Percentiles rank a stretch among this genome's conserved stretches.
These are phyloP conservation scores for Dendrolimus houi DNA, from an alignment of 2,888 invertebrate genomes.

Conservation along the genomic window DNA sequence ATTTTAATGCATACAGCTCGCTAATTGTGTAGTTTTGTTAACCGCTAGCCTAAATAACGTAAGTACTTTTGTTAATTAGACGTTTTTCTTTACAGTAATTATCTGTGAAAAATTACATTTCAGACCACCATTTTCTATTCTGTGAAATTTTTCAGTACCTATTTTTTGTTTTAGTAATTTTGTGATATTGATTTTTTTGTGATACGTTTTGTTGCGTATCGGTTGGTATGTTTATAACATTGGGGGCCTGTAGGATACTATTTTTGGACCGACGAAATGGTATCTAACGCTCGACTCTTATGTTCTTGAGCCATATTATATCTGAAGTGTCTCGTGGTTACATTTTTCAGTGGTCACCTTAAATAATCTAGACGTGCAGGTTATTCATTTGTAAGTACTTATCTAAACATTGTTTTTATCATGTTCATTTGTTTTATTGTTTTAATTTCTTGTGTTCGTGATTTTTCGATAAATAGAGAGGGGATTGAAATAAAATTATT, in stretches of 20 bases:
- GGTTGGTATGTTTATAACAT: conserved; percentile 69
- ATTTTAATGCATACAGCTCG: conserved; percentile 7
- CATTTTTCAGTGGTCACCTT: conserved; percentile 1
- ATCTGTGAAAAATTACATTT: conserved; percentile 17
- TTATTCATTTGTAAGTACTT: not conserved
- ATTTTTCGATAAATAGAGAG: too few relatives aligned
- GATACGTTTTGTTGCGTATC: conserved; percentile 39
- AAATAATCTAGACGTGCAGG: not conserved
- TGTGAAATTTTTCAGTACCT: conserved; percentile 23
- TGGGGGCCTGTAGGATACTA: conserved; percentile 66
- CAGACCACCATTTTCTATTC: conserved; percentile 17
- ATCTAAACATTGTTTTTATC: conserved; percentile 41
- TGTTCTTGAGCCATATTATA: not conserved
- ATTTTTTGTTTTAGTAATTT: conserved; percentile 42
- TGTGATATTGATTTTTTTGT: conserved; percentile 53
- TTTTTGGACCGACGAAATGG: conserved; percentile 68
- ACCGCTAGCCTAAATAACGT: conserved; percentile 43
- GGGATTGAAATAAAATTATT: too few relatives aligned
- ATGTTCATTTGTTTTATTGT: conserved; percentile 23
- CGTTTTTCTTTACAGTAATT: conserved; percentile 50
- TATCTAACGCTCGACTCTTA: not conserved
- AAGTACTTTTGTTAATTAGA: conserved; percentile 29
- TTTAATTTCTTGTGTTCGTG: conserved; percentile 3
- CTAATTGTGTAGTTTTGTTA: conserved; percentile 57
- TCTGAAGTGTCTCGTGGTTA: not conserved